These are phyloP conservation scores for Thereva nobilitata DNA, from an alignment of 2,888 invertebrate genomes.

Conservation along the genomic window DNA sequence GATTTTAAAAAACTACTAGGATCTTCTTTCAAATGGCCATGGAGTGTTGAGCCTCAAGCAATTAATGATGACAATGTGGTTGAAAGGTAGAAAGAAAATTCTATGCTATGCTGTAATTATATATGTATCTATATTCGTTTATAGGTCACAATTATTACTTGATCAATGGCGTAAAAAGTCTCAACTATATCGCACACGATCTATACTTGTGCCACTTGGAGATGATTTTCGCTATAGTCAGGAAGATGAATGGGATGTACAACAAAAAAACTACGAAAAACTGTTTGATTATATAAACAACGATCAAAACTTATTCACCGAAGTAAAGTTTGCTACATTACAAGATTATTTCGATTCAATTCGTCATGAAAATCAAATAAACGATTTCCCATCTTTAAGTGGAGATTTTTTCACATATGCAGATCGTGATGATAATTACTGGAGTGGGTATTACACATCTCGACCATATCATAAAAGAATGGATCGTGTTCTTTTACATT, in stretches of 20 bases:
- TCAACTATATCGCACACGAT: constrained; percentile 82
- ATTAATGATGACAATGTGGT: constrained; percentile 84
- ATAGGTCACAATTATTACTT: constrained; percentile 75
- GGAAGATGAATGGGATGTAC: constrained; percentile 87
- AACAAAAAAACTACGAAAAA: constrained; percentile 84
- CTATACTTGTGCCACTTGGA: constrained; percentile 83
- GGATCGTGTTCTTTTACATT: constrained; percentile 81
- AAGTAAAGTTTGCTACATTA: constrained; percentile 90
- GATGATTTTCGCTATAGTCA: constrained; percentile 93
- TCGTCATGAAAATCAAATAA: constrained; percentile 54
- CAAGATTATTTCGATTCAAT: constrained; percentile 87
- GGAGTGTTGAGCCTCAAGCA: constrained; percentile 81
- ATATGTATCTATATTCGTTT: too few relatives aligned
- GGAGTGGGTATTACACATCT: constrained; percentile 96
- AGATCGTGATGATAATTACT: constrained; percentile 91
- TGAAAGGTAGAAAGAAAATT: constrained; percentile 64
- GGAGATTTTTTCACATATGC: constrained; percentile 98
- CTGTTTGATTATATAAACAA: constrained; percentile 88
- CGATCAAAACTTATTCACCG: constrained; percentile 74
- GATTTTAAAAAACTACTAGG: constrained; percentile 91
- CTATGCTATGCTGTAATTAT: too few relatives aligned
- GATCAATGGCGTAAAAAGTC: constrained; percentile 96
- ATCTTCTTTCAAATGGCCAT: constrained; percentile 85
- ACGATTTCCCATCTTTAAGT: constrained; percentile 78
- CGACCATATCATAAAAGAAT: constrained; percentile 92